Evolutionary conservation across 1,140 invertebrate genomes (phyloP), one percentile per base, ranked within the genome.

Genomic region (Caenorhabditis remanei): DNA sequence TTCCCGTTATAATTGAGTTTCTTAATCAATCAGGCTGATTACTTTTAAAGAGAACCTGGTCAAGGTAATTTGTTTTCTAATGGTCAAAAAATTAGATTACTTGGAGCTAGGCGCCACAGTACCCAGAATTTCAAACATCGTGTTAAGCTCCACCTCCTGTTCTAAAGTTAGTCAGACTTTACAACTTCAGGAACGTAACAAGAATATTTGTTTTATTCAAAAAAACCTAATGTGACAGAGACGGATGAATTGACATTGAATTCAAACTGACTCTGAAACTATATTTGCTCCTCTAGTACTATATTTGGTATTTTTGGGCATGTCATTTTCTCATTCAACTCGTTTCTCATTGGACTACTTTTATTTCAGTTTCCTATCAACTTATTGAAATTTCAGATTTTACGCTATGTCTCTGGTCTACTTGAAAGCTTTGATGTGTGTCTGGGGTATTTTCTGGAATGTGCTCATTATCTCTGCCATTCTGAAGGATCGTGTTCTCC

Each of bases 391-490:
- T 79, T 79, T 79, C 71, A 79, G 71, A 24, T 50, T 11, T 0
- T 0, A 11, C 19, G 46, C 24, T 1, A 79, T 79, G 71, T 79
- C 71, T 9, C n/a, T 50, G 9, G 71, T 79, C 21, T 79, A 79
- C n/a, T 32, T 79, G 71, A 79, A 79, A 53, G 71, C 71, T 21
- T 24, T 79, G 19, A 79, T 79, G 71, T 79, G 71, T 50, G 40
- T 79, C 53, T 79, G 71, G 71, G 71, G 71, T 13, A 79, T 79
- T 4, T 79, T 79, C 46, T 79, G 71, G 71, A 79, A 79, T 24
- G 9, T 79, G 8, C 71, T 79, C 8, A 79, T 79, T 11, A 24
- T 50, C 21, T 19, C 71, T 48, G 71, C 71, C 4, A 79, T 79
- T 24, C 14, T 79, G 46, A 79, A 79, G 13, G 71, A 79, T 50